phyloP scores from a whole-genome alignment of 2,888 invertebrate species.

The Druceiella hillmani region DNA sequence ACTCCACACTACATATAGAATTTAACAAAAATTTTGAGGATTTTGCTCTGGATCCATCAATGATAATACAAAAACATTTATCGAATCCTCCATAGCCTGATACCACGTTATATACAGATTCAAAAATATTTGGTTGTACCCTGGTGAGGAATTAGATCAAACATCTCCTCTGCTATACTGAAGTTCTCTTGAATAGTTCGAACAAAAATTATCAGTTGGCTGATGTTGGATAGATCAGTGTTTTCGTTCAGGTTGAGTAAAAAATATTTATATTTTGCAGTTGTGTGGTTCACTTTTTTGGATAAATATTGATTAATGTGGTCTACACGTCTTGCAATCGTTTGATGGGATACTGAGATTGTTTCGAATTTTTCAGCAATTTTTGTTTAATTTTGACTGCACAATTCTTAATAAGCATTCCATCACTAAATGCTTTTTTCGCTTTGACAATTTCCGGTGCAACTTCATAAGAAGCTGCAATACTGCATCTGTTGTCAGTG shows the following conservation, averaged over 20 bases:
- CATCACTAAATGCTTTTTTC: slow-evolving; percentile 4
- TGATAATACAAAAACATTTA: slow-evolving; percentile 12
- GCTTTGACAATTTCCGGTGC: slow-evolving; percentile 2
- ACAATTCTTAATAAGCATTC: neutral
- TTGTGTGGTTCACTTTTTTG: neutral
- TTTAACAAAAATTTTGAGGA: too few relatives aligned
- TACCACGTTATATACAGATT: slow-evolving; percentile 12
- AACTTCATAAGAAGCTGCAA: slow-evolving; percentile 2
- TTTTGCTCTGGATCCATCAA: slow-evolving; percentile 18
- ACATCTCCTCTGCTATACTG: slow-evolving; percentile 18
- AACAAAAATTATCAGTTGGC: slow-evolving; percentile 17
- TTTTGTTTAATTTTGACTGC: slow-evolving; percentile 1
- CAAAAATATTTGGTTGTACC: slow-evolving; percentile 19
- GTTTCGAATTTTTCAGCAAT: slow-evolving; percentile 3
- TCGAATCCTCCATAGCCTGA: slow-evolving; percentile 8
- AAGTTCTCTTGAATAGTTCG: slow-evolving; percentile 12
- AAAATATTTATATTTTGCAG: slow-evolving; percentile 3
- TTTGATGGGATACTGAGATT: slow-evolving; percentile 3
- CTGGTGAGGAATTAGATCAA: slow-evolving; percentile 19
- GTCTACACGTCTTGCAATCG: slow-evolving; percentile 1
- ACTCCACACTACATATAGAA: too few relatives aligned
- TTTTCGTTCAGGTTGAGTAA: neutral
- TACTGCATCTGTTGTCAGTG: slow-evolving; percentile 9
- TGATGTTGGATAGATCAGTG: slow-evolving; percentile 15
- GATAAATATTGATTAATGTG: slow-evolving; percentile 2